Evolutionary conservation across 2,888 invertebrate genomes (phyloP).

Genomic region (Eupithecia tripunctaria): DNA sequence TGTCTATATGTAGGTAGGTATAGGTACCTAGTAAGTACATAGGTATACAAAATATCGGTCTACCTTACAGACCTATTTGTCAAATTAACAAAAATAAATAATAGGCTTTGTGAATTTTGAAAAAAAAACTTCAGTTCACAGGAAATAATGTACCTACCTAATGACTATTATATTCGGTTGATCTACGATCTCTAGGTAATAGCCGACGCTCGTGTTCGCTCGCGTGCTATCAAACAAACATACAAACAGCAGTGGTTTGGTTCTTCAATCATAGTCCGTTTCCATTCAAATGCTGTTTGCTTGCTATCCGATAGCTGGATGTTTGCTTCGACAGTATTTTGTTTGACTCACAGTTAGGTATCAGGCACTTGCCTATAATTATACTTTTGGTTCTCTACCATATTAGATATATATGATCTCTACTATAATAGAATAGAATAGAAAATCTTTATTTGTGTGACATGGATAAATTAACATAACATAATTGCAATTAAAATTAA

Average conservation of each 20-base stretch:
- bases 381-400: not conserved
- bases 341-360: constrained; percentile 31
- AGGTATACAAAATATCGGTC: too few relatives aligned
- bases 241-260: constrained; percentile 29
- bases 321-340: constrained; percentile 47
- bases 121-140: not conserved
- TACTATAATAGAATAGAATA: too few relatives aligned
- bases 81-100: too few relatives aligned
- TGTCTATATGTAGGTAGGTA: too few relatives aligned
- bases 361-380: constrained; percentile 4
- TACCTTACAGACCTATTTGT: too few relatives aligned
- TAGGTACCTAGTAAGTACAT: too few relatives aligned
- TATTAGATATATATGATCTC: too few relatives aligned
- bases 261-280: constrained; percentile 52
- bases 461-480: too few relatives aligned
- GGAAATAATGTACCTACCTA: not conserved
- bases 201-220: constrained; percentile 69
- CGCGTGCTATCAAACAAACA: constrained; percentile 49
- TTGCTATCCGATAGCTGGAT: constrained; percentile 47
- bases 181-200: constrained; percentile 46
- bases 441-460: too few relatives aligned
- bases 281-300: constrained; percentile 59
- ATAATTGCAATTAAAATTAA: too few relatives aligned
- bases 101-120: too few relatives aligned
- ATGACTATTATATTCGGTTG: not conserved